Evolutionary conservation across 1,140 invertebrate species (phyloP), one percentile per base, ranked within the genome.

Genomic region (Hylaeus volcanicus): DNA sequence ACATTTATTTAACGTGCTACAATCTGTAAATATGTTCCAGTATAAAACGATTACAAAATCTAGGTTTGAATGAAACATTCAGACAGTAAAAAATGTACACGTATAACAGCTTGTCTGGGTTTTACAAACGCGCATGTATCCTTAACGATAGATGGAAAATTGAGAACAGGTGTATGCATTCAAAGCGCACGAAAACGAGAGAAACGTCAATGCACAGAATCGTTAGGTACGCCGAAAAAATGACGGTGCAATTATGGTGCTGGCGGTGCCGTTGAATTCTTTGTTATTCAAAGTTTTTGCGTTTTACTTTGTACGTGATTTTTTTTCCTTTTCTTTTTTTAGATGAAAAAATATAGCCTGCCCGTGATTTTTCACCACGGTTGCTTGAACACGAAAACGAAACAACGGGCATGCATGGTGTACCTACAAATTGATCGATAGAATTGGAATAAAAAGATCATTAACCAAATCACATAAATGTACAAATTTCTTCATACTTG

Each of bases 161-260:
- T 71, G 81, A 55, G 61, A 86, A 73, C 51, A 64, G 83, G 58
- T 71, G 68, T 55, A 75, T 71, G 68, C 48, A 75, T 81, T 75
- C 58, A 75, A 63, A 85, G 56, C 78, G 15, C 43, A 61, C n/a
- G 48, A 43, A 63, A 53, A 66, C 74, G 63, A 84, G 51, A 51
- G 14, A 26, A 15, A 75, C 61, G 79, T 61, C 51, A 77, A 66
- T 68, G 55, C 26, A 26, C 60, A 43, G 72, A 85, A 82, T 63
- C 69, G 69, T 63, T 74, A 74, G 79, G 61, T 60, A 80, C 75
- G 79, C 78, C 84, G 84, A 86, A 86, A 58, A 86, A 86, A 86
- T 86, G 79, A 78, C 75, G 68, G 65, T 58, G 84, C 81, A 86
- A 86, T 86, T 86, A 86, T 75, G 79, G 60, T 65, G 69, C 70